These are phyloP conservation scores for Anser brachyrhynchus DNA, from an alignment of 2,113 vertebrate species.

Conservation along the genomic window DNA sequence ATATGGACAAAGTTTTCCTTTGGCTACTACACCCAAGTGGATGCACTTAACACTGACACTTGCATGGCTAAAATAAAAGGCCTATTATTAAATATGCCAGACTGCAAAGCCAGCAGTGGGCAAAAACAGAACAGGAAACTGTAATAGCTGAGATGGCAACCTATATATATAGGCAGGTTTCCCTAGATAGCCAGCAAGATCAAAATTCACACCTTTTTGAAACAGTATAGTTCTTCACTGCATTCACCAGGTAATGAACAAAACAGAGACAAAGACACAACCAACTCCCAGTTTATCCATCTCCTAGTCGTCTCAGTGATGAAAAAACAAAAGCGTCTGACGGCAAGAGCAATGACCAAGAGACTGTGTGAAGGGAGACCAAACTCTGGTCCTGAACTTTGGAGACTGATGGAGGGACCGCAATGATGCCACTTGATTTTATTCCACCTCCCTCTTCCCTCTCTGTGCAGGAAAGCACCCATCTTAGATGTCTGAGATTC, in stretches of 20 bases:
- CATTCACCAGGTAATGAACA: background rate
- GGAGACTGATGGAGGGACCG: background rate
- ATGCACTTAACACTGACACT: constrained; percentile 32
- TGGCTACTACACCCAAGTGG: constrained; percentile 15
- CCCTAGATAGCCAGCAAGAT: background rate
- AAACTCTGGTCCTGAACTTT: background rate
- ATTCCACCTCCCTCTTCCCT: background rate
- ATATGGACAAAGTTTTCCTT: constrained; percentile 38
- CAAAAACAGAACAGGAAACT: constrained; percentile 40
- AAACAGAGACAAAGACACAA: background rate
- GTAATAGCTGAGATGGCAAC: background rate
- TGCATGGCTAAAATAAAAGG: constrained; percentile 26
- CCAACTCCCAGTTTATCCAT: background rate
- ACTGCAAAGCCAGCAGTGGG: background rate
- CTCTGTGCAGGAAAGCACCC: background rate
- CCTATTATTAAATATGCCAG: constrained; percentile 28
- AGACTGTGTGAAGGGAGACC: background rate
- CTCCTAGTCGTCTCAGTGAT: background rate
- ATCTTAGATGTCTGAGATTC: background rate
- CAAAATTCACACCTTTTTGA: background rate
- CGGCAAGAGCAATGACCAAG: background rate
- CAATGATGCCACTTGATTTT: background rate
- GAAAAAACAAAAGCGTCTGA: background rate
- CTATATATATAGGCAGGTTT: background rate
- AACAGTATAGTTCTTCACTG: background rate